Percentiles rank a stretch among this genome's conserved stretches.
These are phyloP conservation scores for Spheniscus mendiculus DNA, from an alignment of 2,113 vertebrate genomes.

Conservation along the genomic window DNA sequence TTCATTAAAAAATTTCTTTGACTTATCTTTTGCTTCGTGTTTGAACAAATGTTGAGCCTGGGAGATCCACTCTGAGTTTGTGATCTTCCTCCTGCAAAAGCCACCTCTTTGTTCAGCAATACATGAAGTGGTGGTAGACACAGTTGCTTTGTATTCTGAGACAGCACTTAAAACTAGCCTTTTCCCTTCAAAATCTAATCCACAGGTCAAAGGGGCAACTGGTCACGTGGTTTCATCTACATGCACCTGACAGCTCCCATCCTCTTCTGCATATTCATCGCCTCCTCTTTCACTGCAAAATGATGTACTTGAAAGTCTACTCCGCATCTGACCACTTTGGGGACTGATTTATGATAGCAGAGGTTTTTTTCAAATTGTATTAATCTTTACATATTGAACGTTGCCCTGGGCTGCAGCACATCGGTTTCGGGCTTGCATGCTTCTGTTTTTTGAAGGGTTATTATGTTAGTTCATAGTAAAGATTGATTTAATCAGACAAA, in stretches of 20 bases:
- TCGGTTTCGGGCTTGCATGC: neutral
- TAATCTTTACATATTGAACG: conserved; percentile 22
- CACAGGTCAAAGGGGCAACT: neutral
- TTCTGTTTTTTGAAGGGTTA: neutral
- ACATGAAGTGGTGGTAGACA: neutral
- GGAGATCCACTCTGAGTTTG: conserved; percentile 23
- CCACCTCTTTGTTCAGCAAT: conserved; percentile 36
- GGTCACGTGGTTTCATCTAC: neutral
- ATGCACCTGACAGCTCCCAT: conserved; percentile 1
- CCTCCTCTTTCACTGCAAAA: conserved; percentile 19
- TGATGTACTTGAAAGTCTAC: conserved; percentile 51
- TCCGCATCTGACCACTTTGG: conserved; percentile 45
- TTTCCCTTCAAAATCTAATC: conserved; percentile 49
- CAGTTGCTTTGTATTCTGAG: conserved; percentile 57
- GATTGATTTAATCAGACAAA: conserved; percentile 38
- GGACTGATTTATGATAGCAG: conserved; percentile 32
- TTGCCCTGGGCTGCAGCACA: neutral
- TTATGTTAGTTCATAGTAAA: neutral
- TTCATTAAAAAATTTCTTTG: neutral
- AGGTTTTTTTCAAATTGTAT: conserved; percentile 4
- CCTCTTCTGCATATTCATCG: conserved; percentile 53
- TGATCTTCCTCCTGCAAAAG: conserved; percentile 49
- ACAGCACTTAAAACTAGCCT: conserved; percentile 8
- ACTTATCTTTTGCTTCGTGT: neutral
- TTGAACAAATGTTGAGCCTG: conserved; percentile 32